A percentile compares a stretch with the other conserved stretches of the same genome.
These are phyloP conservation scores for Argopecten irradians DNA, from an alignment of 1,140 invertebrate genomes.

Conservation along the genomic window DNA sequence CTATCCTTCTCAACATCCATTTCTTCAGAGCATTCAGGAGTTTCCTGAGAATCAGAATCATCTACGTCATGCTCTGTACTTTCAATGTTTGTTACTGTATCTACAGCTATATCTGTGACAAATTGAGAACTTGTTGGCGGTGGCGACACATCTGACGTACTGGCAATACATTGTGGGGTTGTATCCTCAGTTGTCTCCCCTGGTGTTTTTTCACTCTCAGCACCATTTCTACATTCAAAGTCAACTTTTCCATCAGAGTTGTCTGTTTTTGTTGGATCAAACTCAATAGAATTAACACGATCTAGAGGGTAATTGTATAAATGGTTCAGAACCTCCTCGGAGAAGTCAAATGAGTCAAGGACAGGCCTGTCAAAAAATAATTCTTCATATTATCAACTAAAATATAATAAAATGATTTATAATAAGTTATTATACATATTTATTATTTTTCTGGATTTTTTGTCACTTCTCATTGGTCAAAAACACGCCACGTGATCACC, in stretches of 20 bases:
- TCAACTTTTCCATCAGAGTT: neutral
- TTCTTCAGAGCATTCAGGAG: neutral
- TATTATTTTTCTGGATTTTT: too few species aligned
- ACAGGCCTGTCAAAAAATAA: conserved; percentile 69
- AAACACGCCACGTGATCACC: too few species aligned
- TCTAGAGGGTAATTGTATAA: conserved; percentile 61
- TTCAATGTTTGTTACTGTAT: neutral
- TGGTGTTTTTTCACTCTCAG: neutral
- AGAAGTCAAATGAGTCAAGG: conserved; percentile 84
- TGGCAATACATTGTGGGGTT: neutral
- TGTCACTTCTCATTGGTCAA: too few species aligned
- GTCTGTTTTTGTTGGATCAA: conserved; percentile 25
- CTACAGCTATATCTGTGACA: neutral
- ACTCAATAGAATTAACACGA: conserved; percentile 48
- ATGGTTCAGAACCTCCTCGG: conserved; percentile 59
- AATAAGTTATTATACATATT: too few species aligned
- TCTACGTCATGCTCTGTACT: neutral
- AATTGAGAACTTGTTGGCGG: conserved; percentile 4
- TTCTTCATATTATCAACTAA: too few species aligned
- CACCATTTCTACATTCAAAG: neutral
- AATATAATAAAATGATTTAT: too few species aligned
- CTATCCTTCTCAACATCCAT: neutral
- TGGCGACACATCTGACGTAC: neutral
- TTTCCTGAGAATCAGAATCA: neutral
- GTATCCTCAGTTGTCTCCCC: conserved; percentile 24